Evolutionary conservation across 2,797 vertebrate species (phyloP).

Genomic region (Echeneis naucrates): DNA sequence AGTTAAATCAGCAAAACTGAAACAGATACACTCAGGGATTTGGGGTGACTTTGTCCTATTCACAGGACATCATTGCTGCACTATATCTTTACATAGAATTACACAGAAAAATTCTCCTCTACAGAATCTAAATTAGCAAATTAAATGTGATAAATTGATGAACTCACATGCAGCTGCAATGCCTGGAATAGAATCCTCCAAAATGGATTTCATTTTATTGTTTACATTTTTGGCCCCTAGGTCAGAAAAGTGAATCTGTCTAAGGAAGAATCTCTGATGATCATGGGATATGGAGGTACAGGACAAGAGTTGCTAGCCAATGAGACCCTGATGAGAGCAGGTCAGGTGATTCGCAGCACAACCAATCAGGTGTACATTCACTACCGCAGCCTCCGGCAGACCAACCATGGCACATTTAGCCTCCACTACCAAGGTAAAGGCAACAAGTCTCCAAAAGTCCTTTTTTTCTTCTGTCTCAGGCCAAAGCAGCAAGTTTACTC

Average conservation of each 20-base stretch:
- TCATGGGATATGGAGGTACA: constrained; percentile 86
- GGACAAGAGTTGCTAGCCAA: constrained; percentile 89
- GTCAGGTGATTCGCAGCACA: constrained; percentile 93
- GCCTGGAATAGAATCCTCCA: background rate
- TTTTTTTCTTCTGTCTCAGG: too few relatives aligned
- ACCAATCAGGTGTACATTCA: constrained; percentile 93
- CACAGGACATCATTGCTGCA: too few relatives aligned
- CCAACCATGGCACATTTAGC: constrained; percentile 88
- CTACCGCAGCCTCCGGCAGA: constrained; percentile 89
- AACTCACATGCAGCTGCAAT: constrained; percentile 2
- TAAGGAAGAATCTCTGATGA: constrained; percentile 90
- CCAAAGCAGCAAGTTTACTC: background rate
- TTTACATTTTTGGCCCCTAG: constrained; percentile 65
- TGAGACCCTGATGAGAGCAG: constrained; percentile 91
- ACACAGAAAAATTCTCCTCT: too few relatives aligned
- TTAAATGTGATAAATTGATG: background rate
- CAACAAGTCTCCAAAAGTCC: too few relatives aligned
- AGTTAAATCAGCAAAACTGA: too few relatives aligned
- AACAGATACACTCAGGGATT: too few relatives aligned
- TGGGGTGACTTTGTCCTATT: too few relatives aligned
- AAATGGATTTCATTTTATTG: constrained; percentile 13
- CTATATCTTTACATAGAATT: too few relatives aligned
- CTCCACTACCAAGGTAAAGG: constrained; percentile 92
- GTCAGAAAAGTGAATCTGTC: constrained; percentile 92
- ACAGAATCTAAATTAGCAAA: background rate